Evolutionary conservation across 2,113 vertebrate genomes (phyloP), one percentile per base, ranked within the genome.

Genomic region (Siphamia tubifer): DNA sequence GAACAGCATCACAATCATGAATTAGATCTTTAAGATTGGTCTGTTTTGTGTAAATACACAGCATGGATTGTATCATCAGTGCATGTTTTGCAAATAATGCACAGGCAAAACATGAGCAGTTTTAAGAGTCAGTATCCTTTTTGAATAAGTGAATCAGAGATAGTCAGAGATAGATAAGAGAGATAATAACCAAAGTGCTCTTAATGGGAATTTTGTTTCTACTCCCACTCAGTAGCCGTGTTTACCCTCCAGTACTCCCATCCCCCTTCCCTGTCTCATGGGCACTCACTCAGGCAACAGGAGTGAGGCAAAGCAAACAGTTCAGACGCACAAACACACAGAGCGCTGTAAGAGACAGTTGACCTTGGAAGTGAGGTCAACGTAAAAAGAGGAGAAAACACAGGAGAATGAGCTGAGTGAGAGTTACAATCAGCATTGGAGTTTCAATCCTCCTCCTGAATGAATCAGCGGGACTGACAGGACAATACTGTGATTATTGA

Each of bases 361-460:
- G 79, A 90, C 88, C 80, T 89, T 84, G 85, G 63, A 39, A 58
- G 28, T 1, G 34, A 84, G 79, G 81, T 69, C 73, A 25, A 77
- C 55, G 42, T 21, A 17, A 55, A 55, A 57, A n/a, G 48, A 65
- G 42, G 19, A 17, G 6, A 39, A 36, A 53, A 9, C 4, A 19
- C 20, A 42, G 58, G 8, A 40, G 58, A 6, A 40, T n/a, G 55
- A 32, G 25, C 12, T 2, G 8, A 17, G 15, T 0, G 36, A 61
- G 31, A 62, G 24, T 4, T 25, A 47, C 16, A 11, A 24, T 40
- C 31, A 47, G 44, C 12, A 32, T 31, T 56, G 55, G 48, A 48
- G 38, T 43, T 77, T 60, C 49, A 31, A 45, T 42, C n/a, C 8
- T 12, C 12, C 23, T 12, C 1, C 20, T 8, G 39, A 9, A 54